Conservation (phyloP, 2,113 vertebrate genomes). For the Sminthopsis crassicaudata region DNA sequence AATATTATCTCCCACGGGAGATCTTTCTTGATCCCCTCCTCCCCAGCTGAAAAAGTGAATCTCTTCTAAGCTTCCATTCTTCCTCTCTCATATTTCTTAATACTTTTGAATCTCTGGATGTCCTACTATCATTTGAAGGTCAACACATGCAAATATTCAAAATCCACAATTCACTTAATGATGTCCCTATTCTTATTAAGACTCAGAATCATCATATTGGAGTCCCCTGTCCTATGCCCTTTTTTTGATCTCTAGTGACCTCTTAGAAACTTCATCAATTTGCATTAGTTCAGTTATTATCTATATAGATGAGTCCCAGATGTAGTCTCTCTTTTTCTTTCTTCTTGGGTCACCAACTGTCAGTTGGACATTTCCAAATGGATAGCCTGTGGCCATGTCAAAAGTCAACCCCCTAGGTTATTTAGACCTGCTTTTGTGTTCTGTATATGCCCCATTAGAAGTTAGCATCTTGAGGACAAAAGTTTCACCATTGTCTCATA, state of each 20-base stretch:
- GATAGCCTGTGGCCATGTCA: not conserved
- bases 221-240: not conserved
- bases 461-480: not conserved
- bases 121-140: not conserved
- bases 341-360: not conserved
- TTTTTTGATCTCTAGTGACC: not conserved
- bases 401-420: not conserved
- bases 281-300: not conserved
- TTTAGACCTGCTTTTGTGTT: not conserved
- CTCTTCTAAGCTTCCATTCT: not conserved
- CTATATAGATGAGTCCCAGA: not conserved
- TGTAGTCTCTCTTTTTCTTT: not conserved
- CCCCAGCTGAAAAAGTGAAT: not conserved
- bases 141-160: not conserved
- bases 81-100: not conserved
- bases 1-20: not conserved
- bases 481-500: not conserved
- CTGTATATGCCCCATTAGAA: not conserved
- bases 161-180: not conserved
- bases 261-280: not conserved
- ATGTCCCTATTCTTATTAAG: not conserved
- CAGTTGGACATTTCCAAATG: not conserved
- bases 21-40: not conserved
- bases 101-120: not conserved
- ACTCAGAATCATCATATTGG: not conserved